Evolutionary conservation across 2,113 vertebrate species (phyloP).

Genomic region (Hippocampus abdominalis): DNA sequence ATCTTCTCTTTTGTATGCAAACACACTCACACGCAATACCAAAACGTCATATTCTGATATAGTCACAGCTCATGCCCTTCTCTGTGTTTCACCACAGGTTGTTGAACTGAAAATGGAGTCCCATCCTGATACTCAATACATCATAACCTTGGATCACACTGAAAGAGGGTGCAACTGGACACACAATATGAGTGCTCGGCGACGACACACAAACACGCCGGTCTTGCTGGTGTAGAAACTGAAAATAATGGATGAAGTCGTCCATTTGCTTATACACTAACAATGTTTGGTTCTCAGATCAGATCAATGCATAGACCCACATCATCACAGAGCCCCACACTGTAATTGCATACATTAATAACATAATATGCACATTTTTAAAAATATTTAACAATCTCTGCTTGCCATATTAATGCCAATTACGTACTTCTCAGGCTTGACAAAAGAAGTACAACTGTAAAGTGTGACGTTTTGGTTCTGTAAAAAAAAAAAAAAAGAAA

Average conservation of each 20-base stretch:
- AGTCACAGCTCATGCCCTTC: constrained; percentile 21
- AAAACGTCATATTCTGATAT: constrained; percentile 21
- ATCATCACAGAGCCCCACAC: background rate
- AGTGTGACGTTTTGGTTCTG: background rate
- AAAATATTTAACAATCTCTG: background rate
- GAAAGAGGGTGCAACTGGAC: constrained; percentile 8
- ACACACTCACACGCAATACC: constrained; percentile 14
- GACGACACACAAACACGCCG: background rate
- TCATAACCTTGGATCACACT: background rate
- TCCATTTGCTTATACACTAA: background rate
- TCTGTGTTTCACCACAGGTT: constrained; percentile 56
- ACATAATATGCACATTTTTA: background rate
- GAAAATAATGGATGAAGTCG: background rate
- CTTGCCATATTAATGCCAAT: no score
- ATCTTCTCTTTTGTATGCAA: constrained; percentile 42
- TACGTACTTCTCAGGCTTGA: no score
- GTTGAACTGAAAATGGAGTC: constrained; percentile 49
- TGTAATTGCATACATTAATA: background rate
- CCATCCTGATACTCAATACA: constrained; percentile 2
- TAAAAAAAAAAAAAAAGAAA: background rate
- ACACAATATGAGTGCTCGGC: background rate
- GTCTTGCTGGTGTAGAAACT: background rate
- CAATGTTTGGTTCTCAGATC: background rate
- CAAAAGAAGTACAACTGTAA: background rate
- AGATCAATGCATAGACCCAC: background rate